A percentile compares a stretch with the other conserved stretches of the same genome.
Conservation (phyloP, 2,113 vertebrate species). For the Nettapus auritus region DNA sequence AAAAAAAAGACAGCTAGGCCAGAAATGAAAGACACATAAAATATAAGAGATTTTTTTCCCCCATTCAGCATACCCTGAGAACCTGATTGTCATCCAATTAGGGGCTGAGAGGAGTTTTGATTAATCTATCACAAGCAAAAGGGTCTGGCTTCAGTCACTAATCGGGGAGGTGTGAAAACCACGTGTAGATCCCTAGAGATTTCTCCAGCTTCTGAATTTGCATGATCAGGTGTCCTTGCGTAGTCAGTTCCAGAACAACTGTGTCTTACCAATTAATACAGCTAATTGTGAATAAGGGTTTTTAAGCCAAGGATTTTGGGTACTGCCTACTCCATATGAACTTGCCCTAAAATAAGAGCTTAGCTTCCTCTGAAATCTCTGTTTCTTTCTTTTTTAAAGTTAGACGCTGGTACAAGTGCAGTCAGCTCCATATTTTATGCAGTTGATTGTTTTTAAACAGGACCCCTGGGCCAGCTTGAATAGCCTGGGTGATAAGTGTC, state of each 20-base stretch:
- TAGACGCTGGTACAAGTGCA: not conserved
- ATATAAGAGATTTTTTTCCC: constrained; percentile 28
- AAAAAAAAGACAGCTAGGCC: not conserved
- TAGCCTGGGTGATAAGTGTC: constrained; percentile 16
- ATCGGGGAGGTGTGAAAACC: constrained; percentile 71
- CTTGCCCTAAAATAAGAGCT: not conserved
- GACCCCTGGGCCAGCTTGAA: constrained; percentile 24
- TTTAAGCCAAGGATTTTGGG: not conserved
- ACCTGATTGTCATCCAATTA: constrained; percentile 83
- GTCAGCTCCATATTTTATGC: not conserved
- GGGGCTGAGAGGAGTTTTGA: constrained; percentile 72
- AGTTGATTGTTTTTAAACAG: constrained; percentile 17
- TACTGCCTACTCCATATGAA: not conserved
- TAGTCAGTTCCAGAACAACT: constrained; percentile 67
- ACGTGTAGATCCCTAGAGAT: constrained; percentile 50
- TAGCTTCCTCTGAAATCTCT: not conserved
- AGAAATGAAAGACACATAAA: constrained; percentile 64
- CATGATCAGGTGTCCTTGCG: constrained; percentile 63
- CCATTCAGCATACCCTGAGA: constrained; percentile 60
- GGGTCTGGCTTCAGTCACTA: constrained; percentile 70
- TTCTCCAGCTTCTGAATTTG: constrained; percentile 58
- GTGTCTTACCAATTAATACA: constrained; percentile 66
- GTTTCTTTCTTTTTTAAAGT: not conserved
- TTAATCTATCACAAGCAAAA: constrained; percentile 79
- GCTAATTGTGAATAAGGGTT: constrained; percentile 58